Conservation (phyloP, 92 coral and sea anemone species). For the Epizoanthus illoricatus region DNA sequence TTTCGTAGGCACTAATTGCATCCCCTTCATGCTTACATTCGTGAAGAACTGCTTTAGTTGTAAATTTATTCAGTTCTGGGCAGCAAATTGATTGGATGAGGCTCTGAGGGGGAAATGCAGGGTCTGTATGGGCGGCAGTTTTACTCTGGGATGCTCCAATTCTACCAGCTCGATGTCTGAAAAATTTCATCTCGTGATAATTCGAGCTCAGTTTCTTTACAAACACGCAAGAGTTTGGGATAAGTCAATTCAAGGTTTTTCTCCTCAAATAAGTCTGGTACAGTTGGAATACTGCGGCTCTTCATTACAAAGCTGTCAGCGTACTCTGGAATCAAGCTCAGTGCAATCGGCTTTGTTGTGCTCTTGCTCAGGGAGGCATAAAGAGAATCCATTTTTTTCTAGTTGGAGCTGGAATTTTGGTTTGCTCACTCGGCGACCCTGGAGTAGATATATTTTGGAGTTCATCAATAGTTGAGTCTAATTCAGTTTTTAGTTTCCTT, state of each 20-base stretch:
- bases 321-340: constrained; percentile 58
- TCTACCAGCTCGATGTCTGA: constrained; percentile 62
- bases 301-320: constrained; percentile 51
- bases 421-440: too few relatives aligned
- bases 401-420: neutral
- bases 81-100: constrained; percentile 52
- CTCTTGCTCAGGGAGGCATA: constrained; percentile 50
- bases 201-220: neutral
- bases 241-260: constrained; percentile 46
- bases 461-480: too few relatives aligned
- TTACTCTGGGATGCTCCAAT: constrained; percentile 61
- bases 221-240: constrained; percentile 40
- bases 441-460: too few relatives aligned
- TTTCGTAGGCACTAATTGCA: constrained; percentile 42
- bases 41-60: constrained; percentile 45
- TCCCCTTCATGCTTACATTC: constrained; percentile 50
- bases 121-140: constrained; percentile 49
- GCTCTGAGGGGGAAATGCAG: constrained; percentile 56
- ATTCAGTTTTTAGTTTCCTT: constrained; percentile 22
- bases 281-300: constrained; percentile 44
- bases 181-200: constrained; percentile 46
- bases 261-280: constrained; percentile 42
- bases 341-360: constrained; percentile 60
- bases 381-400: constrained; percentile 48
- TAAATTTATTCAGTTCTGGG: constrained; percentile 52